These are phyloP conservation scores for Leptoclinus maculatus DNA, from an alignment of 2,797 vertebrate species.

Conservation along the genomic window DNA sequence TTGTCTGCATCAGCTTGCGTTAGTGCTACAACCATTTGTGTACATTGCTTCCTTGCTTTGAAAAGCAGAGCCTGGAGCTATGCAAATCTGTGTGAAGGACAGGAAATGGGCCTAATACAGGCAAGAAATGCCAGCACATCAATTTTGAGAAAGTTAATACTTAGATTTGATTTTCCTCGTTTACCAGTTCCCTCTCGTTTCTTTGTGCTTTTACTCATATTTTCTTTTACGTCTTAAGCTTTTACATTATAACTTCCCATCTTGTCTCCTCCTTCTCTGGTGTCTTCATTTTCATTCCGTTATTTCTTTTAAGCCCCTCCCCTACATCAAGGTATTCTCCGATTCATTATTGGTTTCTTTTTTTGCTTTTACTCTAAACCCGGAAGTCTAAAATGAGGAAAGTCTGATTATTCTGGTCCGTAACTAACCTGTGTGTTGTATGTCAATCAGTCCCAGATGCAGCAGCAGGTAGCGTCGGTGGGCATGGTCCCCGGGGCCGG, in stretches of 20 bases:
- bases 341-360: not conserved
- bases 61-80: not conserved
- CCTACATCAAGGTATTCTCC: not conserved
- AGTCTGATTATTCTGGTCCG: not conserved
- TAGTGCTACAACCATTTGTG: not conserved
- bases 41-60: not conserved
- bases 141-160: not conserved
- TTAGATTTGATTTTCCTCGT: not conserved
- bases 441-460: conserved; percentile 75
- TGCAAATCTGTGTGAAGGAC: conserved; percentile 32
- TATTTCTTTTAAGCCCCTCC: not conserved
- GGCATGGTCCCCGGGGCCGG: conserved; percentile 87
- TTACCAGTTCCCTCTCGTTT: not conserved
- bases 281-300: not conserved
- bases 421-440: not conserved
- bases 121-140: not conserved
- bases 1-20: not conserved
- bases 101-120: conserved; percentile 7
- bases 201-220: not conserved
- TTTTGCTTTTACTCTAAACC: not conserved
- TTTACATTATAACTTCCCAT: not conserved
- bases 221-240: not conserved
- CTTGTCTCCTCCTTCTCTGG: not conserved
- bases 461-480: conserved; percentile 88
- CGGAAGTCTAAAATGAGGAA: not conserved